Conservation (phyloP, 2,888 invertebrate species). For the Miltochrista miniata region DNA sequence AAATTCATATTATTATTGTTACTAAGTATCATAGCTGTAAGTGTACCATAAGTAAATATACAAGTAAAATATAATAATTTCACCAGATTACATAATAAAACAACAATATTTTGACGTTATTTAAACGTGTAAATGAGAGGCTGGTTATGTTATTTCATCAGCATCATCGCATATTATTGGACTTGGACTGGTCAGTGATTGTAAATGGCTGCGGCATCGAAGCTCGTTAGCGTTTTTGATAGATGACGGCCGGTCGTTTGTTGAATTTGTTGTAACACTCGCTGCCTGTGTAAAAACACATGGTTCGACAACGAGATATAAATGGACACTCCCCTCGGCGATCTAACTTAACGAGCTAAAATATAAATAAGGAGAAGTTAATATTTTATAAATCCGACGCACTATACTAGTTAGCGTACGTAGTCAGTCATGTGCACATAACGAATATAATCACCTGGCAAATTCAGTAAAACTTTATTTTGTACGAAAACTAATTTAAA, state of each 20-base stretch:
- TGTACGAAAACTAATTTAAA: slow-evolving; percentile 13
- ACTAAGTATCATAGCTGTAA: too few relatives aligned
- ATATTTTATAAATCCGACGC: slow-evolving; percentile 69
- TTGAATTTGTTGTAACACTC: slow-evolving; percentile 79
- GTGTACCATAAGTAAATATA: background rate
- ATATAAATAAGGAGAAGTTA: slow-evolving; percentile 76
- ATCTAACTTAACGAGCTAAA: slow-evolving; percentile 79
- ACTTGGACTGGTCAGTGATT: slow-evolving; percentile 60
- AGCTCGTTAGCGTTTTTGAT: slow-evolving; percentile 82
- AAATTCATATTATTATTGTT: too few relatives aligned
- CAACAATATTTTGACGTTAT: slow-evolving; percentile 55
- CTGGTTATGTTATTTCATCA: slow-evolving; percentile 59
- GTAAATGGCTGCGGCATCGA: slow-evolving; percentile 75
- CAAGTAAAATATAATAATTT: slow-evolving; percentile 17
- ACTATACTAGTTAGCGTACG: slow-evolving; percentile 48
- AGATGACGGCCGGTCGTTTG: slow-evolving; percentile 80
- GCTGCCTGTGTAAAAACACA: slow-evolving; percentile 76
- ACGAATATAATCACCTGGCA: slow-evolving; percentile 35
- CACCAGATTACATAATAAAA: slow-evolving; percentile 29
- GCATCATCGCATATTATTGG: slow-evolving; percentile 75
- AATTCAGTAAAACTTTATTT: slow-evolving; percentile 22
- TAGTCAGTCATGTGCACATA: slow-evolving; percentile 40
- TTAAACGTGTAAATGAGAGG: slow-evolving; percentile 52
- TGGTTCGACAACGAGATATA: slow-evolving; percentile 77
- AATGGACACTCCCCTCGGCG: slow-evolving; percentile 80